phyloP scores from a whole-genome alignment of 2,113 vertebrate genomes.

The Misgurnus mizolepis region DNA sequence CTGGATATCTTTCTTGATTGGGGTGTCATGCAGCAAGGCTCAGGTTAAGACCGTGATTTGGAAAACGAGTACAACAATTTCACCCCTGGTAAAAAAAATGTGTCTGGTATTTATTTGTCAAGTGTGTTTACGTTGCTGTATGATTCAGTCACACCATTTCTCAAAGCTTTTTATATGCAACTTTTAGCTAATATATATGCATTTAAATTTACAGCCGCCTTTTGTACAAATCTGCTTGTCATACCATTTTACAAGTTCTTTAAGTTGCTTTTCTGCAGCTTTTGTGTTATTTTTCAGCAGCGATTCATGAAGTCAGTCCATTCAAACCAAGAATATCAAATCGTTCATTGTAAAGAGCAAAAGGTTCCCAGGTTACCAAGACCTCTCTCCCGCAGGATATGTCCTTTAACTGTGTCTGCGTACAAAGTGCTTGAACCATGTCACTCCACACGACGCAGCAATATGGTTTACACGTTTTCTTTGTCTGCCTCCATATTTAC shows the following conservation, averaged over 20 bases:
- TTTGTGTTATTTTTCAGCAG: background rate
- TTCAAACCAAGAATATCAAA: background rate
- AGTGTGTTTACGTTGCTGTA: too few relatives aligned
- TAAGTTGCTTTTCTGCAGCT: background rate
- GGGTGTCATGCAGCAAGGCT: background rate
- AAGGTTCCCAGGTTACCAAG: background rate
- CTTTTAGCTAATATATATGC: too few relatives aligned
- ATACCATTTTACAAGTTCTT: background rate
- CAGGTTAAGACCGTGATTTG: background rate
- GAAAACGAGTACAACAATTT: background rate
- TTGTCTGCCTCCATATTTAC: background rate
- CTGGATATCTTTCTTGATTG: background rate
- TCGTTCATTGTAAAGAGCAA: conserved; percentile 10
- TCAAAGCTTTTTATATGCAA: too few relatives aligned
- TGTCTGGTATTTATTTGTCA: too few relatives aligned
- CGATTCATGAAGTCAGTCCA: background rate
- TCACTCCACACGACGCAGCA: background rate
- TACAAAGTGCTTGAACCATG: conserved; percentile 9
- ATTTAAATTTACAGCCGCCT: too few relatives aligned
- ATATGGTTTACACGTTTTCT: conserved; percentile 2
- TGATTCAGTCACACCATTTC: too few relatives aligned
- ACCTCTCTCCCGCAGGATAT: background rate
- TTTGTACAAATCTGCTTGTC: too few relatives aligned
- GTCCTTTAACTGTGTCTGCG: background rate
- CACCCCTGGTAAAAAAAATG: too few relatives aligned